phyloP scores from a whole-genome alignment of 2,797 vertebrate genomes.

The Poecilia velifera region DNA sequence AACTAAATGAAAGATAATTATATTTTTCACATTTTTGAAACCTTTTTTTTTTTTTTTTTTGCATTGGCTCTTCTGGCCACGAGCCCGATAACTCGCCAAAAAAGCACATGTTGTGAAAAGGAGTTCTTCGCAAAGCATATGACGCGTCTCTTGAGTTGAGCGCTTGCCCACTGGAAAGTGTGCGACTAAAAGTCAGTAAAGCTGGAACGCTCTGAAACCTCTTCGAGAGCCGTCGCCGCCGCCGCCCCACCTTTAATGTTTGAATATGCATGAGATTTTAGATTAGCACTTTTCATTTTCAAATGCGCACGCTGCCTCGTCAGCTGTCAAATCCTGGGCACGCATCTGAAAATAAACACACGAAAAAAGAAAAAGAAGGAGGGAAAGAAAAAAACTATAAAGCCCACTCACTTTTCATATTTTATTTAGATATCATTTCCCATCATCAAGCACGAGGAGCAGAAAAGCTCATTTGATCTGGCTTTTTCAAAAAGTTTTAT shows the following conservation, averaged over 20 bases:
- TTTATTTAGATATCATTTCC: slow-evolving; percentile 62
- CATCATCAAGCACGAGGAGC: slow-evolving; percentile 47
- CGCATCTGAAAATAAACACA: slow-evolving; percentile 55
- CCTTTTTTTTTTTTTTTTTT: slow-evolving; percentile 43
- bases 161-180: slow-evolving; percentile 48
- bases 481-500: slow-evolving; percentile 40
- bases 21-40: slow-evolving; percentile 37
- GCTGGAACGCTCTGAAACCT: slow-evolving; percentile 54
- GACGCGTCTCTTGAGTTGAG: slow-evolving; percentile 46
- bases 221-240: slow-evolving; percentile 41
- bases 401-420: slow-evolving; percentile 49
- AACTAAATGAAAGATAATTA: slow-evolving; percentile 60
- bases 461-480: slow-evolving; percentile 42
- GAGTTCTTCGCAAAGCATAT: slow-evolving; percentile 56
- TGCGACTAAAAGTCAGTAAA: slow-evolving; percentile 60
- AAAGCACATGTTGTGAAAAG: slow-evolving; percentile 58
- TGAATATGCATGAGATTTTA: slow-evolving; percentile 71
- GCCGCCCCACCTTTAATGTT: slow-evolving; percentile 44
- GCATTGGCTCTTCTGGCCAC: slow-evolving; percentile 35
- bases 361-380: background rate
- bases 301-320: slow-evolving; percentile 38
- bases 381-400: slow-evolving; percentile 24
- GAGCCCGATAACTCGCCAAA: slow-evolving; percentile 47
- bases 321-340: slow-evolving; percentile 50
- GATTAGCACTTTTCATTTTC: slow-evolving; percentile 53